Base-by-base conservation (phyloP, 2,113 vertebrate species). In the Natator depressus region DNA sequence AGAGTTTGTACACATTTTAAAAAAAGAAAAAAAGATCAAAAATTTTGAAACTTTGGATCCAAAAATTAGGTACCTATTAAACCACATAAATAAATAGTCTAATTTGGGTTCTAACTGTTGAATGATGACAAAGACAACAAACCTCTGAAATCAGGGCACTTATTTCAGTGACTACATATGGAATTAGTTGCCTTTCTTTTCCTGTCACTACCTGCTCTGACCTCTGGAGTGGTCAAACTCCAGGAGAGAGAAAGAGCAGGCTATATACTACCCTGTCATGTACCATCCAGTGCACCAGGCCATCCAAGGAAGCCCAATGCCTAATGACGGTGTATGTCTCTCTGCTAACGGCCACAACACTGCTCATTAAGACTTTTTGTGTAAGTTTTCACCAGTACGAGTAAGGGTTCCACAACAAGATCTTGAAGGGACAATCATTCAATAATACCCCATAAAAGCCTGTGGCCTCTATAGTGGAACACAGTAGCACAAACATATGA, bases 1-100 rank as follows among this genome's bases (percentile, higher is more conserved):
- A 87, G 65, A 91, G 55, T 49, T 25, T 11, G n/a, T 55, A 93
- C 81, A 76, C 84, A 92, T 90, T 69, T 84, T 38, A 42, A 88
- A 89, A 55, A 1, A 6, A 22, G 83, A 22, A 5, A 38, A 38
- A 38, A 38, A 38, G 9, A 2, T 3, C 84, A 0, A 78, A 80
- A 38, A 38, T 75, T 14, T 95, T 86, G 90, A 91, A 85, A 6
- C 78, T 80, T 92, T 2, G 35, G 38, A 47, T 51, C 11, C 69
- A 3, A 12, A 38, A 31, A 7, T 50, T 24, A 82, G 14, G 2
- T 49, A n/a, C 47, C 59, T 35, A 5, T 46, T 55, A 5, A 42
- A 75, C 19, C 38, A 42, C 20, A 31, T 19, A 65, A 35, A n/a
- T 35, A 19, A 42, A 75, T 25, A 19, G 22, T n/a, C 10, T 38